phyloP scores from a whole-genome alignment of 2,113 vertebrate genomes.

The Vombatus ursinus region DNA sequence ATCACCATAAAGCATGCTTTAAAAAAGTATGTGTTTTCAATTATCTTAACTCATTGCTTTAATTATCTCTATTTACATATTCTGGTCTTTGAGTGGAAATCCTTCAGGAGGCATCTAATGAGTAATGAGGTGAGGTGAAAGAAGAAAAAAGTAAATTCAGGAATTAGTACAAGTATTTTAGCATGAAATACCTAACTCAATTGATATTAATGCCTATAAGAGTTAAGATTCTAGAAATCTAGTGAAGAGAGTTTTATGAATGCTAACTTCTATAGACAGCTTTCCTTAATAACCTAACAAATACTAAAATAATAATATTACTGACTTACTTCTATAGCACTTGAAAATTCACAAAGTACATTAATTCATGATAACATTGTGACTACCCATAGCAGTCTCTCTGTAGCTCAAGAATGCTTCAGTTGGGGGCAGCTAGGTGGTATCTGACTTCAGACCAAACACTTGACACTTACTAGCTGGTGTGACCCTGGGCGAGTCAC shows the following conservation, averaged over 20 bases:
- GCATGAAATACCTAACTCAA: background rate
- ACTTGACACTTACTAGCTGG: too few relatives aligned
- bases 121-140: background rate
- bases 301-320: background rate
- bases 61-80: background rate
- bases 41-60: background rate
- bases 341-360: background rate
- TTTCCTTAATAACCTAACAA: background rate
- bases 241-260: background rate
- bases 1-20: background rate
- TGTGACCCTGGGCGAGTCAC: too few relatives aligned
- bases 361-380: background rate
- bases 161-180: background rate
- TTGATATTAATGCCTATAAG: background rate
- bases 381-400: background rate
- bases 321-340: background rate
- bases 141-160: background rate
- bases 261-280: background rate
- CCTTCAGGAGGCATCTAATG: background rate
- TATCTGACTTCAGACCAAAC: too few relatives aligned
- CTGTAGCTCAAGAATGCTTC: background rate
- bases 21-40: background rate
- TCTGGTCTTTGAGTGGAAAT: background rate
- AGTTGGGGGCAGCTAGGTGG: too few relatives aligned
- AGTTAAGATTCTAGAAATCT: background rate